phyloP scores from a whole-genome alignment of 2,113 vertebrate genomes.

The Lichenostomus cassidix region DNA sequence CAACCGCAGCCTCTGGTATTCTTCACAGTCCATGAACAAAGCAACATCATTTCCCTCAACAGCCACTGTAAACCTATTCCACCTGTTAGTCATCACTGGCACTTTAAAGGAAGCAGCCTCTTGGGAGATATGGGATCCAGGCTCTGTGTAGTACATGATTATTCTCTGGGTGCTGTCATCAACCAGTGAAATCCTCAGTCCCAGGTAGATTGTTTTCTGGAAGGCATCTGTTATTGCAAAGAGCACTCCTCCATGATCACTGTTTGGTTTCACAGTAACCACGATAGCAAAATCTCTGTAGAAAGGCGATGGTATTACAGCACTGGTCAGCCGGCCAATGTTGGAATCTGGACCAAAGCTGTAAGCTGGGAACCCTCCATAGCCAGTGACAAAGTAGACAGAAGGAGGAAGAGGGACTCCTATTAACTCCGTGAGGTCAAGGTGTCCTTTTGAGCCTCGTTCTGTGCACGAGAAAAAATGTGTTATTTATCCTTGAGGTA shows the following conservation, averaged over 20 bases:
- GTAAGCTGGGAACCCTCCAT: constrained; percentile 92
- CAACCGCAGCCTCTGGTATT: constrained; percentile 81
- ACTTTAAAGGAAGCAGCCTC: constrained; percentile 90
- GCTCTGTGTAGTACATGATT: constrained; percentile 89
- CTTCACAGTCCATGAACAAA: constrained; percentile 91
- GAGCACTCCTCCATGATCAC: constrained; percentile 80
- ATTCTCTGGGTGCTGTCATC: constrained; percentile 86
- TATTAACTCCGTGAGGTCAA: constrained; percentile 91
- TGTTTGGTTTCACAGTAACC: constrained; percentile 82
- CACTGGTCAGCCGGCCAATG: constrained; percentile 87
- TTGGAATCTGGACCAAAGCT: constrained; percentile 87
- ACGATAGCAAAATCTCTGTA: constrained; percentile 85
- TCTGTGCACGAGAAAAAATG: constrained; percentile 69
- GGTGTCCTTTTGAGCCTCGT: constrained; percentile 65
- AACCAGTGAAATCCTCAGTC: constrained; percentile 81
- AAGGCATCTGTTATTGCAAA: constrained; percentile 91
- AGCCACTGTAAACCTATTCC: constrained; percentile 86
- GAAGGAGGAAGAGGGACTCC: constrained; percentile 95
- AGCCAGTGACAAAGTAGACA: constrained; percentile 90
- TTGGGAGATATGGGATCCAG: constrained; percentile 73
- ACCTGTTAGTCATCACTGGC: constrained; percentile 86
- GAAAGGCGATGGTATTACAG: constrained; percentile 85
- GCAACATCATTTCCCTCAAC: constrained; percentile 80
- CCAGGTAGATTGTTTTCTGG: constrained; percentile 89
- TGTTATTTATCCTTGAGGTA: background rate